These are phyloP conservation scores for Drosophila planitibia DNA, from an alignment of 2,888 invertebrate genomes.

Conservation along the genomic window DNA sequence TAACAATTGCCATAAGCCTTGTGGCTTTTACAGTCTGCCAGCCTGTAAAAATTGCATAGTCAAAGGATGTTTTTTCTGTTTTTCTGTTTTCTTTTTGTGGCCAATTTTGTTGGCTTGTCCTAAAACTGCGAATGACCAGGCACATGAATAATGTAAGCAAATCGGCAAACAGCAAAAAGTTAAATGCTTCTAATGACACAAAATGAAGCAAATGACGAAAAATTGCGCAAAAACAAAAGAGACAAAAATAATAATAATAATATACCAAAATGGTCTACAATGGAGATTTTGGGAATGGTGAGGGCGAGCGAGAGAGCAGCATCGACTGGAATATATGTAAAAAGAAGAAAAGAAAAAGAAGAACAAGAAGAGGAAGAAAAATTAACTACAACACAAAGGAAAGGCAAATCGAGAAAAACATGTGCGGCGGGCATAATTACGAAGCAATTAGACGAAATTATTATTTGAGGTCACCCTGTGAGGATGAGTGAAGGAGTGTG, in stretches of 20 bases:
- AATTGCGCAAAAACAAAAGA: constrained; percentile 78
- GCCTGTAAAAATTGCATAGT: constrained; percentile 2
- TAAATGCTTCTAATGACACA: constrained; percentile 81
- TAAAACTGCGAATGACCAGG: constrained; percentile 49
- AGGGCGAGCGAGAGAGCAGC: constrained; percentile 7
- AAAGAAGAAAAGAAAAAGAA: constrained; percentile 14
- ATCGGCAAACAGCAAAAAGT: constrained; percentile 79
- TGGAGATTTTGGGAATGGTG: constrained; percentile 6
- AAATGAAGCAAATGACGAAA: constrained; percentile 80
- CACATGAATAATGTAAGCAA: constrained; percentile 74
- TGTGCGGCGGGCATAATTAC: constrained; percentile 81
- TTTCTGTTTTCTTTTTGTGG: constrained; percentile 7
- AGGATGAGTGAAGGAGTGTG: constrained; percentile 3
- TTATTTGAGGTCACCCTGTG: constrained; percentile 72
- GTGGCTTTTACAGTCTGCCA: constrained; percentile 5
- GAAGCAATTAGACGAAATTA: constrained; percentile 82
- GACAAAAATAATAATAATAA: constrained; percentile 69
- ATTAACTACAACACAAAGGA: constrained; percentile 60
- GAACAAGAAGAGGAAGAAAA: constrained; percentile 47
- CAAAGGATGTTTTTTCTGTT: constrained; percentile 11
- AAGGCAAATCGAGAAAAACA: constrained; percentile 76
- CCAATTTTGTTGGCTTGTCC: constrained; percentile 39
- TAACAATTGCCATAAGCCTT: constrained; percentile 11
- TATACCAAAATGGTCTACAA: constrained; percentile 65
- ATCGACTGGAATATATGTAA: neutral